phyloP scores from a whole-genome alignment of 37 sponge, comb jelly and placozoan genomes.

The Corticium candelabrum region DNA sequence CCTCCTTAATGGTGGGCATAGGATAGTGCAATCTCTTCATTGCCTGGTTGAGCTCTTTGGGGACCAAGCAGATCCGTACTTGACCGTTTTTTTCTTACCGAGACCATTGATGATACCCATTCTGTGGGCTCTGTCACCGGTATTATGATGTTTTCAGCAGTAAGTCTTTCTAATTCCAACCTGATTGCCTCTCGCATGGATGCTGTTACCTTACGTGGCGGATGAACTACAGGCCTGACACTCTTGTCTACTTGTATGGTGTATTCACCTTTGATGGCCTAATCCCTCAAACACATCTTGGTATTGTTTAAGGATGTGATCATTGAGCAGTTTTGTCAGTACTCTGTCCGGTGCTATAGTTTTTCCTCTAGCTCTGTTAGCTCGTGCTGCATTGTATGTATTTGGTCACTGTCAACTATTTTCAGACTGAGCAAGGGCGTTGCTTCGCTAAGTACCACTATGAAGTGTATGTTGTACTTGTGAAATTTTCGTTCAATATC shows the following conservation, averaged over 20 bases:
- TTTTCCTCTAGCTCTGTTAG: background rate
- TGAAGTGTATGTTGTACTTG: background rate
- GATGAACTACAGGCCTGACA: constrained; percentile 18
- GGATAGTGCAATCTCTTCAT: constrained; percentile 14
- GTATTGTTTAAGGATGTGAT: background rate
- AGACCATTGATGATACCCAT: constrained; percentile 27
- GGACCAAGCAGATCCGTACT: constrained; percentile 30
- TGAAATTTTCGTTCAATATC: background rate
- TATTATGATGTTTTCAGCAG: constrained; percentile 12
- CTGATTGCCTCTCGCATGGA: constrained; percentile 24
- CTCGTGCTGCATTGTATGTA: background rate
- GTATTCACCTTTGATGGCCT: constrained; percentile 17
- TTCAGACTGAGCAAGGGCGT: constrained; percentile 9
- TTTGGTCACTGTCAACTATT: background rate
- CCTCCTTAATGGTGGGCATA: constrained; percentile 29
- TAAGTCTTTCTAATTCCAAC: constrained; percentile 25
- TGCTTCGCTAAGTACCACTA: background rate
- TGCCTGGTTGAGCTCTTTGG: constrained; percentile 26
- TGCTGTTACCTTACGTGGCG: constrained; percentile 31
- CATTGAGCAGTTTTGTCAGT: background rate
- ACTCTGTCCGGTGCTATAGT: background rate
- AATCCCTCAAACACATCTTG: constrained; percentile 12
- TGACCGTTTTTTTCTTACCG: constrained; percentile 5
- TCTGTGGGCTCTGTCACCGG: constrained; percentile 28
- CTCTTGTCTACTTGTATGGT: constrained; percentile 26